Percentiles rank a stretch among this genome's conserved stretches.
These are phyloP conservation scores for Acipenser transmontanus DNA, from an alignment of 2,797 vertebrate genomes.

Conservation along the genomic window DNA sequence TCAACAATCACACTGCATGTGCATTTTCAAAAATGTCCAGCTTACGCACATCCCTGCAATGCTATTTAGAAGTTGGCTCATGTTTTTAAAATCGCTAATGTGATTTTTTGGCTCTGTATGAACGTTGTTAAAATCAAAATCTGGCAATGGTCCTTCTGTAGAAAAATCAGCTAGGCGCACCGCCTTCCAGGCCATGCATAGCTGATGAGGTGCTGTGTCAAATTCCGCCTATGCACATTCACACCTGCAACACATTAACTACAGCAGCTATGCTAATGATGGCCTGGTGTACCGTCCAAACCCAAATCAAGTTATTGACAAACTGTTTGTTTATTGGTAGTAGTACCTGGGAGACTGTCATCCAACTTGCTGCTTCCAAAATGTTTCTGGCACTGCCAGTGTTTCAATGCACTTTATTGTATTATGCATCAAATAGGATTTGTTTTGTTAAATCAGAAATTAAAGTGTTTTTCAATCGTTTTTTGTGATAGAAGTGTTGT, in stretches of 20 bases:
- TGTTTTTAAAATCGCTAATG: conserved; percentile 10
- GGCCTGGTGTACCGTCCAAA: conserved; percentile 60
- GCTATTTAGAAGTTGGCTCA: background rate
- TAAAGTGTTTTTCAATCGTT: too few species aligned
- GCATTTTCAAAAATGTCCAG: conserved; percentile 3
- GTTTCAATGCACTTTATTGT: too few species aligned
- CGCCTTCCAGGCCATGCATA: background rate
- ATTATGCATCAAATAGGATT: too few species aligned
- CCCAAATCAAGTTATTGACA: too few species aligned
- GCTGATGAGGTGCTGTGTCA: conserved; percentile 41
- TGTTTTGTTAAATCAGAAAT: too few species aligned
- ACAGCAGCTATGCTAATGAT: conserved; percentile 70
- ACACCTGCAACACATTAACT: conserved; percentile 80
- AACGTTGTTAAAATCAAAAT: conserved; percentile 10
- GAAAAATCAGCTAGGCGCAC: background rate
- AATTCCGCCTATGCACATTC: conserved; percentile 53
- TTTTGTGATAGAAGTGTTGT: too few species aligned
- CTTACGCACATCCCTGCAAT: background rate
- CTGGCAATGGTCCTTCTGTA: background rate
- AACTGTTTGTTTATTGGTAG: too few species aligned
- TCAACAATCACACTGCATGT: conserved; percentile 2
- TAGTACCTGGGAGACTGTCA: too few species aligned
- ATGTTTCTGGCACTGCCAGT: too few species aligned
- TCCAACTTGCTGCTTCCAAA: too few species aligned
- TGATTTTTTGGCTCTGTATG: conserved; percentile 5